These are phyloP conservation scores for Odontomachus brunneus DNA, from an alignment of 1,140 invertebrate genomes.

Conservation along the genomic window DNA sequence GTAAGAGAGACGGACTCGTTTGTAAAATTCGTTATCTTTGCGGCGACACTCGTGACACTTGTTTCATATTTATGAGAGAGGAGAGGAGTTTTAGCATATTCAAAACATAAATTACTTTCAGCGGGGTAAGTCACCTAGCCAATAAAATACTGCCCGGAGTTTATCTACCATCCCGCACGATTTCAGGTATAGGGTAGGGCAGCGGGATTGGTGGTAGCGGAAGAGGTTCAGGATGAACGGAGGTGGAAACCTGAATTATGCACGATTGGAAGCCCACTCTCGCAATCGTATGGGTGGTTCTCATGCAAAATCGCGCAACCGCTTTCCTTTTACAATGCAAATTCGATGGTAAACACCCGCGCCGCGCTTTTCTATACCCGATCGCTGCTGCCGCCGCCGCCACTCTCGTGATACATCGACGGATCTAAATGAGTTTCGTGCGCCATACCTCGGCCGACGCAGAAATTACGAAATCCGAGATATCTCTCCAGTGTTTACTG, in stretches of 20 bases:
- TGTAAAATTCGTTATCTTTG: conserved; percentile 81
- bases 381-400: conserved; percentile 29
- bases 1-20: conserved; percentile 66
- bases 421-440: conserved; percentile 52
- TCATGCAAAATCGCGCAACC: conserved; percentile 65
- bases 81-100: conserved; percentile 82
- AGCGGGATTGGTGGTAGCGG: neutral
- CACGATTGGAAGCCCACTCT: conserved; percentile 65
- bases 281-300: conserved; percentile 56
- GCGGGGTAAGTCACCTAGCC: conserved; percentile 80
- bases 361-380: conserved; percentile 46
- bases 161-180: conserved; percentile 73
- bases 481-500: neutral
- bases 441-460: conserved; percentile 2
- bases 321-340: conserved; percentile 73
- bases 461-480: conserved; percentile 37
- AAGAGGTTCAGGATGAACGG: conserved; percentile 7
- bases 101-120: conserved; percentile 82
- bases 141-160: conserved; percentile 80
- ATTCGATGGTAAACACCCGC: conserved; percentile 69
- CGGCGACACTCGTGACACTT: conserved; percentile 65
- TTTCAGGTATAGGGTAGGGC: conserved; percentile 2
- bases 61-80: conserved; percentile 82
- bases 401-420: conserved; percentile 30
- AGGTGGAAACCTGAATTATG: conserved; percentile 72